phyloP scores from a whole-genome alignment of 1,140 invertebrate species.

The Vanessa atalanta region DNA sequence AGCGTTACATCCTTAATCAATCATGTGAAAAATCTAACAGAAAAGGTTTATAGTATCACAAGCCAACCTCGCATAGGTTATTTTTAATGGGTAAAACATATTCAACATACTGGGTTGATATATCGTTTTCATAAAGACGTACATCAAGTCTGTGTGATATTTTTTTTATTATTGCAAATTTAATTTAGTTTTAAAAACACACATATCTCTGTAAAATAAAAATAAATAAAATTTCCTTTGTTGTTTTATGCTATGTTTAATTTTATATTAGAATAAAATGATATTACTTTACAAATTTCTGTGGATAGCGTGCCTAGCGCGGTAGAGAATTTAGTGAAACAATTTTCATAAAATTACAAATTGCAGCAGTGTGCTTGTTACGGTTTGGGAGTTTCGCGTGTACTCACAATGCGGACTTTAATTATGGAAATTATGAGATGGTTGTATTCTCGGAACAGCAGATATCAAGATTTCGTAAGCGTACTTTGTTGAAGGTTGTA shows the following conservation, averaged over 20 bases:
- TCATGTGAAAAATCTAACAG: too few species aligned
- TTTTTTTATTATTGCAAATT: too few species aligned
- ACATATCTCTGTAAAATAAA: too few species aligned
- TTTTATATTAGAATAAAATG: neutral
- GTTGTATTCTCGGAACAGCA: neutral
- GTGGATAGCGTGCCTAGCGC: neutral
- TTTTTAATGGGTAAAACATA: too few species aligned
- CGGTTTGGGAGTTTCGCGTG: slow-evolving; percentile 14
- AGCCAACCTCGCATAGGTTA: too few species aligned
- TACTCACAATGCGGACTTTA: slow-evolving; percentile 14
- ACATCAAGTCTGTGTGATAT: too few species aligned
- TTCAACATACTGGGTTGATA: too few species aligned
- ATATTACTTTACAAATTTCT: neutral
- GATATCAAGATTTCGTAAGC: slow-evolving; percentile 8
- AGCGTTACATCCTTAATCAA: too few species aligned
- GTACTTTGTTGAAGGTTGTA: neutral
- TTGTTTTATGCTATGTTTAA: neutral
- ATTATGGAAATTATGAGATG: slow-evolving; percentile 15
- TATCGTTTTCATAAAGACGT: too few species aligned
- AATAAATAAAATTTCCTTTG: too few species aligned
- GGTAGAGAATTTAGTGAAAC: slow-evolving; percentile 25
- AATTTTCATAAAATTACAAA: slow-evolving; percentile 43
- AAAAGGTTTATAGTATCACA: too few species aligned
- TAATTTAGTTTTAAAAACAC: too few species aligned
- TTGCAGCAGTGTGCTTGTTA: slow-evolving; percentile 23